Base-by-base conservation (phyloP, 2,888 invertebrate genomes). In the Opisthograptis luteolata region DNA sequence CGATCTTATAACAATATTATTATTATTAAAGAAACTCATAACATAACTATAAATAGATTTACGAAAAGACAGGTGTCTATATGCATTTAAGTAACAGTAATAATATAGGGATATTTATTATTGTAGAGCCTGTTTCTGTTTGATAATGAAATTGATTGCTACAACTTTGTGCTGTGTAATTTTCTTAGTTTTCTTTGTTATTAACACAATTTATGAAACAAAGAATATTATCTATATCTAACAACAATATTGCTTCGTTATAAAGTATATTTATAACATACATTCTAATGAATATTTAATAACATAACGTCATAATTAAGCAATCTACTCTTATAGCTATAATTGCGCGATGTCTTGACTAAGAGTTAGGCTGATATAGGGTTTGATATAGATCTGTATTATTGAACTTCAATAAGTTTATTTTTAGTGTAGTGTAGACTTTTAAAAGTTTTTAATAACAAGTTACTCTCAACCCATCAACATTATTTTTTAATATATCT, bases 1-100 rank as follows among this genome's bases (percentile, higher is more conserved):
- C 85, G 75, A 84, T 82, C 81, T 84, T 86, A 80, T 77, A 81
- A 81, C 80, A 81, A 84, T 83, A 79, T 58, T 60, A 60, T 57
- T 77, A 85, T 81, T 82, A 85, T 84, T 77, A 76, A 71, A 63
- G 25, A 64, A 20, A 41, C 31, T 37, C 6, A 41, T 19, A 27
- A 41, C 28, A 31, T 60, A n/a, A n/a, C n/a, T n/a, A 13, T 17
- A 43, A 30, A 53, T 36, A 44, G 12, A 31, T 12, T 40, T 42
- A 35, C 32, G 36, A 25, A 27, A 35, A 36, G 27, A 35, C 17
- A 31, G 44, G 44, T 47, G 24, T 39, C 51, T 17, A 34, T 34
- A 36, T 19, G 25, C 22, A 36, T 28, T 27, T 15, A 13, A 15
- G 14, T 40, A 20, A 13, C n/a, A 27, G 10, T 17, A 36, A 25